phyloP scores from a whole-genome alignment of 2,888 invertebrate genomes.

The Eristalis pertinax region DNA sequence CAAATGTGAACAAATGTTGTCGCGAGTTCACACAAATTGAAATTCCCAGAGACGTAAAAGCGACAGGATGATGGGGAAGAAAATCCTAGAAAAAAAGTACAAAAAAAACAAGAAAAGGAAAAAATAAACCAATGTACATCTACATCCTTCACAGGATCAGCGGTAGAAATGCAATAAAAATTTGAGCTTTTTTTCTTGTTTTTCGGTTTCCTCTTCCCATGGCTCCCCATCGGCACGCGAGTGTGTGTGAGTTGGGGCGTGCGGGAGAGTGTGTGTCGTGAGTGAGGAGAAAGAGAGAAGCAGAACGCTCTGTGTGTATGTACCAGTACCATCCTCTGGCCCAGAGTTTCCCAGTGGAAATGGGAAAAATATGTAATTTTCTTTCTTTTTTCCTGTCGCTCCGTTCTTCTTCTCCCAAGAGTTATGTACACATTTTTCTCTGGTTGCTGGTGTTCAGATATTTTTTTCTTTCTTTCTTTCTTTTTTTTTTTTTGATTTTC shows the following conservation, averaged over 20 bases:
- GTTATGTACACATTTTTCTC: slow-evolving; percentile 72
- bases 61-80: slow-evolving; percentile 36
- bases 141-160: slow-evolving; percentile 64
- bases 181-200: slow-evolving; percentile 64
- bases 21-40: slow-evolving; percentile 71
- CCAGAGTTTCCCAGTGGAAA: slow-evolving; percentile 68
- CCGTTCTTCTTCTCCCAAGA: slow-evolving; percentile 66
- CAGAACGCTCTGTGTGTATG: slow-evolving; percentile 43
- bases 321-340: slow-evolving; percentile 50
- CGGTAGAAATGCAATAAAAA: slow-evolving; percentile 70
- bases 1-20: slow-evolving; percentile 72
- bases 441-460: slow-evolving; percentile 56
- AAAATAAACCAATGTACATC: slow-evolving; percentile 39
- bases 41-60: slow-evolving; percentile 60
- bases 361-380: slow-evolving; percentile 72
- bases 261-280: not conserved
- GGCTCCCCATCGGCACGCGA: not conserved
- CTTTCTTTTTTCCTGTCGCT: slow-evolving; percentile 53
- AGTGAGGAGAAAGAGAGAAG: slow-evolving; percentile 43
- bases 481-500: slow-evolving; percentile 30
- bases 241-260: not conserved
- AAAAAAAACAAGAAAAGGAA: not conserved
- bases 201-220: slow-evolving; percentile 40
- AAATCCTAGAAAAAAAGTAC: slow-evolving; percentile 15
- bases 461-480: slow-evolving; percentile 10